Evolutionary conservation across 2,113 vertebrate genomes (phyloP), one percentile per base, ranked within the genome.

Genomic region (Sceloporus tristichus): DNA sequence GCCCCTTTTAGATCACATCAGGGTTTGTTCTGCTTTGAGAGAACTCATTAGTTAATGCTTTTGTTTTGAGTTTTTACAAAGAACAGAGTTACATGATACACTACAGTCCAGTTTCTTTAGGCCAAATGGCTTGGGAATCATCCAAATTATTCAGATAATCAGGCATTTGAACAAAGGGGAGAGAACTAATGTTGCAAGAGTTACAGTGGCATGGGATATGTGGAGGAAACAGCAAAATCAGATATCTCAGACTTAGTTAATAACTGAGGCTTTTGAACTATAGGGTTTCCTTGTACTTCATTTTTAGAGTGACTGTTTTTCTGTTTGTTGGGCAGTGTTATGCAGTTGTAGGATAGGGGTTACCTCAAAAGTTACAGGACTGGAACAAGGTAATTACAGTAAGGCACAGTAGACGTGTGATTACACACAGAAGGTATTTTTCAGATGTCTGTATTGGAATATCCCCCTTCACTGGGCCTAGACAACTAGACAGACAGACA

Each of bases 101-200:
- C n/a, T 70, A 40, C 25, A 70, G 74, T 40, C 79, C 62, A 40
- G 29, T 84, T 54, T 78, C 75, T 70, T 68, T 68, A n/a, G 40
- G 74, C 81, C 81, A 88, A 84, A 78, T 84, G 74, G 87, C 74
- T 84, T 88, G 87, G 74, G 81, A 84, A 14, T 34, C n/a, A 21
- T 88, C 74, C 81, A 84, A 84, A 84, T 77, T 88, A 88, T 88
- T 68, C 42, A 88, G 80, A 88, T 87, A 87, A 87, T 87, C 86
- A 87, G 86, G 56, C 86, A 87, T 65, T 76, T 87, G 86, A 71
- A 87, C 70, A 87, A 74, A 65, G 42, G 68, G 38, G 70, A 81
- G 40, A 75, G 56, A 82, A 82, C 81, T 83, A 83, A 83, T 77
- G 77, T 88, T 73, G 40, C 62, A n/a, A 77, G 80, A 54, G 80